Conservation (phyloP, 2,797 vertebrate genomes). For the Threskiornis aethiopicus region DNA sequence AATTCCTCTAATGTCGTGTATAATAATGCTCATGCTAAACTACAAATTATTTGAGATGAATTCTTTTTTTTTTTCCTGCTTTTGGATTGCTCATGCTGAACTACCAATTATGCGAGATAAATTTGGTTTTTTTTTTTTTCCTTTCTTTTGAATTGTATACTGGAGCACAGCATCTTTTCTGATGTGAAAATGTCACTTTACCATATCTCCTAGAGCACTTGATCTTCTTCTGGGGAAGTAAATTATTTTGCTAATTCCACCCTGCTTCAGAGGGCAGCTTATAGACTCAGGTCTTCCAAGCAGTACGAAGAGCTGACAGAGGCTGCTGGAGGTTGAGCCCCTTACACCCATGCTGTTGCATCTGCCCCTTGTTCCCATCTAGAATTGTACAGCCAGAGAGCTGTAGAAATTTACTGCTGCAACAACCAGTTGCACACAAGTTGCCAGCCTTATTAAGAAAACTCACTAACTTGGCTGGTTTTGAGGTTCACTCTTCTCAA, state of each 20-base stretch:
- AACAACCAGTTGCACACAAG: not conserved
- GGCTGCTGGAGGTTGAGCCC: not conserved
- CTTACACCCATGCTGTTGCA: not conserved
- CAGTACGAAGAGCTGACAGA: not conserved
- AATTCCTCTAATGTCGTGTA: not conserved
- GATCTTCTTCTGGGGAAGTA: not conserved
- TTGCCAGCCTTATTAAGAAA: not conserved
- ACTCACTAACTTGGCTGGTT: fast-evolving
- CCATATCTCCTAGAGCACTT: not conserved
- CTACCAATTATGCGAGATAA: not conserved
- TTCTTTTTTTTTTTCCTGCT: not conserved
- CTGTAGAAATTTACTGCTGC: not conserved
- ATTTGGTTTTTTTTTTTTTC: too few relatives aligned
- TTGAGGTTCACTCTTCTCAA: not conserved
- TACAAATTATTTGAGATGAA: not conserved
- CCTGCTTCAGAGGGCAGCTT: not conserved
- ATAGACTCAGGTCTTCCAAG: not conserved
- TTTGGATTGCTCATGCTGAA: not conserved
- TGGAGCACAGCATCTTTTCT: not conserved
- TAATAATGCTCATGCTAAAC: not conserved
- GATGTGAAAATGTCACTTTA: not conserved
- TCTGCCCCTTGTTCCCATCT: not conserved
- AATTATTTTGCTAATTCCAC: not conserved
- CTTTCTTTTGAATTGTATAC: not conserved
- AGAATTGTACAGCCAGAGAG: not conserved